phyloP scores from a whole-genome alignment of 2,888 invertebrate genomes.

The Perizoma flavofasciatum region DNA sequence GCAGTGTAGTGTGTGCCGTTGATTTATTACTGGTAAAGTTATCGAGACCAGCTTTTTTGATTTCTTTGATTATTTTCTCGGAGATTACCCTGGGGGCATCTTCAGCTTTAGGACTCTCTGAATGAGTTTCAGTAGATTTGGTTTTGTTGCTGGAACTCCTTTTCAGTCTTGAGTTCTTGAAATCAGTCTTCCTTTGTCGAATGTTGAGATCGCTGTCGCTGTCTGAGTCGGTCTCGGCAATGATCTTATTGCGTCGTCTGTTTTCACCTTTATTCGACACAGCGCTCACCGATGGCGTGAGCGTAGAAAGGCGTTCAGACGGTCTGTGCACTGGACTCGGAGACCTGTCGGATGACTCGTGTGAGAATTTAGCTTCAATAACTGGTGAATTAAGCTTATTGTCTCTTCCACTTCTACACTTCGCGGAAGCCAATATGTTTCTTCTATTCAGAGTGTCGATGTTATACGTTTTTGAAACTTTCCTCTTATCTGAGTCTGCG shows the following conservation, averaged over 20 bases:
- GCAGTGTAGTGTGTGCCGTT: slow-evolving; percentile 22
- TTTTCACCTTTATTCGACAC: slow-evolving; percentile 78
- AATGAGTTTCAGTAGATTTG: slow-evolving; percentile 62
- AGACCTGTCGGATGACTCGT: slow-evolving; percentile 80
- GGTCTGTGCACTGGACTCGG: slow-evolving; percentile 76
- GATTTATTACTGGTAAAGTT: slow-evolving; percentile 51
- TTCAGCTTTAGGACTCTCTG: slow-evolving; percentile 62
- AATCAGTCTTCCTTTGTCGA: slow-evolving; percentile 75
- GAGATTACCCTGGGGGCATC: slow-evolving; percentile 64
- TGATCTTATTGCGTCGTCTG: slow-evolving; percentile 76
- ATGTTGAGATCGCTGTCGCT: slow-evolving; percentile 70
- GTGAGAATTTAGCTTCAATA: slow-evolving; percentile 88
- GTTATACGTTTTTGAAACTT: slow-evolving; percentile 90
- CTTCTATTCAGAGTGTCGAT: slow-evolving; percentile 93
- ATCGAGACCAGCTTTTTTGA: slow-evolving; percentile 65
- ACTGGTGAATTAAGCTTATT: slow-evolving; percentile 88
- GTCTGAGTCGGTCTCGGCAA: slow-evolving; percentile 74
- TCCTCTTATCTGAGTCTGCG: slow-evolving; percentile 85
- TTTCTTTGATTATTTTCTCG: slow-evolving; percentile 68
- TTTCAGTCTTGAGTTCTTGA: slow-evolving; percentile 75
- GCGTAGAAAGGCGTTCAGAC: slow-evolving; percentile 82
- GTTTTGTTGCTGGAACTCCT: slow-evolving; percentile 71
- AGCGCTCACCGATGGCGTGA: slow-evolving; percentile 80
- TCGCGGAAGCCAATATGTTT: slow-evolving; percentile 93
- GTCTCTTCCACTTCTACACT: slow-evolving; percentile 92